Conservation (phyloP, 2,797 vertebrate species). For the Thaleichthys pacificus region DNA sequence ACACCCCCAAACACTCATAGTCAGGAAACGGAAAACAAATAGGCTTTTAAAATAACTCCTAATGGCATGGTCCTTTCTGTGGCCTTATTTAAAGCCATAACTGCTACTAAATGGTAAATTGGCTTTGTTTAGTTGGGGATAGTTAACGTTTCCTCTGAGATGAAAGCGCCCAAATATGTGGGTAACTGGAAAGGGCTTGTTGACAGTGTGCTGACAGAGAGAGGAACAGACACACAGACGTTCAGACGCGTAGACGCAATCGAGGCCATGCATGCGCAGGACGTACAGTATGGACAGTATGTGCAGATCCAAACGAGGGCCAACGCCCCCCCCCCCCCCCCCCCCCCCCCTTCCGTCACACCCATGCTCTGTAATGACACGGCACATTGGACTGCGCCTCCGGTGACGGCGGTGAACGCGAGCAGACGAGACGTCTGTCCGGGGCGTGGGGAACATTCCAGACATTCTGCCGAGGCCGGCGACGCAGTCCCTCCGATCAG, state of each 20-base stretch:
- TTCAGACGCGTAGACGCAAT: background rate
- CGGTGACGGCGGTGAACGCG: too few species aligned
- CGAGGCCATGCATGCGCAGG: too few species aligned
- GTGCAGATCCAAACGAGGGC: too few species aligned
- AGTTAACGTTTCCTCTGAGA: conserved; percentile 1
- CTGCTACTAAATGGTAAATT: conserved; percentile 7
- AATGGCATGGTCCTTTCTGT: conserved; percentile 33
- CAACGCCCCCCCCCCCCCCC: too few species aligned
- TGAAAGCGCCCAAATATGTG: conserved; percentile 2
- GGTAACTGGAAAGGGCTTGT: background rate
- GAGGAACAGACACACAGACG: background rate
- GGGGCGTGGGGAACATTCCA: too few species aligned
- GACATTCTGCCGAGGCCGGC: too few species aligned
- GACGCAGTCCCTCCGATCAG: too few species aligned
- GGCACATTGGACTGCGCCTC: too few species aligned
- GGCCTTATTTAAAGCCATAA: conserved; percentile 34
- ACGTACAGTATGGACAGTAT: too few species aligned
- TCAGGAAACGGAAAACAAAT: conserved; percentile 48
- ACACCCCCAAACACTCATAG: conserved; percentile 19
- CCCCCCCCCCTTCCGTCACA: too few species aligned
- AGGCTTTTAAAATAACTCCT: conserved; percentile 41
- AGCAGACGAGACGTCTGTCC: too few species aligned
- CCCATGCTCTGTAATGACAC: too few species aligned
- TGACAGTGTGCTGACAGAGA: background rate
- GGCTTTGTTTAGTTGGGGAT: background rate